Evolutionary conservation across 1,140 invertebrate genomes (phyloP), one percentile per base, ranked within the genome.

Genomic region (Achroia grisella): DNA sequence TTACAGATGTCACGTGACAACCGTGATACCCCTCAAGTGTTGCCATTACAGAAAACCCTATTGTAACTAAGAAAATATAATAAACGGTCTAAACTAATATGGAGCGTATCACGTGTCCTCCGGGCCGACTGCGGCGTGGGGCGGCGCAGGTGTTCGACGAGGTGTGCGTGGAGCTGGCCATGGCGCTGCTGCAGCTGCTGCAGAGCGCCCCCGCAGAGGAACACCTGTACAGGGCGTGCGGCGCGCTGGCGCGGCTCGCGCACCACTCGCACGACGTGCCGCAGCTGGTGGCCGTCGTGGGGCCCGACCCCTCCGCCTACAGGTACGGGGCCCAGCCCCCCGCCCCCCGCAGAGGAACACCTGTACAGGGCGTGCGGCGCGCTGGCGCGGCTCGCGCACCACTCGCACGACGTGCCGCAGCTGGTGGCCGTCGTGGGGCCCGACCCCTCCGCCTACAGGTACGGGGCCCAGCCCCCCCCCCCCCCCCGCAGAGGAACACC

Each of bases 351-450:
- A 0, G 95, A 97, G 85, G 93, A 96, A 61, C 90, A 94, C 41
- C 84, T 94, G 39, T 95, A 88, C 81, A 89, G 94, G 33, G 91
- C 92, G 34, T 88, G 94, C 84, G 94, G 93, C 57, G 93, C 95
- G 0, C 86, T 97, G 45, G 89, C 90, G 8, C 90, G 93, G 61
- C 96, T 96, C 61, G 91, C 92, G 44, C 91, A 91, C 59, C 92
- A 96, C 65, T 93, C 92, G 30, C 86, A 89, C 27, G 95, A 96
- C 77, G 94, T 97, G 15, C 94, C 94, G 0, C 94, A 94, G 65
- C 88, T 97, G n/a, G 91, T 97, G 39, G 94, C 96, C 66, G 95
- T 97, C 93, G 94, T 97, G 62, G 95, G 95, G n/a, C 95, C 95
- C 1, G 91, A 94, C 74, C 94, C 95, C 28, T 88, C 89, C 49